Conservation (phyloP, 2,113 vertebrate genomes). For the Patagioenas fasciata region DNA sequence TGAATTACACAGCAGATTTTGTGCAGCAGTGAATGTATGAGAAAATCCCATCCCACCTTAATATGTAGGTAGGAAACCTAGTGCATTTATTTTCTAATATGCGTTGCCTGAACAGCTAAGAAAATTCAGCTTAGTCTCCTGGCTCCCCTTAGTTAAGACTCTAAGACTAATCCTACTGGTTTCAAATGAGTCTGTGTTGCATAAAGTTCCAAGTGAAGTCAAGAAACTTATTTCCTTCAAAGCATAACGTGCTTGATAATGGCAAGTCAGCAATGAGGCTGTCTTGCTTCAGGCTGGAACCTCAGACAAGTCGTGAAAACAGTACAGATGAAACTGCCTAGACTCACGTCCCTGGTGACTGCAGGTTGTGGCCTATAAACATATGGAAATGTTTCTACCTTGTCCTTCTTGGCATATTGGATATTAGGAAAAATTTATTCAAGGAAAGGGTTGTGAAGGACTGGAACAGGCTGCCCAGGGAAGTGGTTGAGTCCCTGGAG, state of each 20-base stretch:
- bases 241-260: not conserved
- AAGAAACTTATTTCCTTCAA: not conserved
- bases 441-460: too few relatives aligned
- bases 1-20: not conserved
- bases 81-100: not conserved
- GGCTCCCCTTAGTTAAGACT: not conserved
- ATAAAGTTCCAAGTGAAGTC: not conserved
- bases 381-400: not conserved
- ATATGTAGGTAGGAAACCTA: not conserved
- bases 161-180: not conserved
- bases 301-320: not conserved
- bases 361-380: not conserved
- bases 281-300: not conserved
- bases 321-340: fast-evolving
- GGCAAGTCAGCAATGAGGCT: not conserved
- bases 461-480: too few relatives aligned
- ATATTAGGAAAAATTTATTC: too few relatives aligned
- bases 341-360: not conserved
- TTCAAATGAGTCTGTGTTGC: not conserved
- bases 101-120: not conserved
- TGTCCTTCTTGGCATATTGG: not conserved
- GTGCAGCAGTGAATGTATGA: not conserved
- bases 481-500: too few relatives aligned
- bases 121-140: not conserved
- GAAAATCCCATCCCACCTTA: not conserved